phyloP scores from a whole-genome alignment of 2,113 vertebrate species.

The Setophaga kirtlandii region DNA sequence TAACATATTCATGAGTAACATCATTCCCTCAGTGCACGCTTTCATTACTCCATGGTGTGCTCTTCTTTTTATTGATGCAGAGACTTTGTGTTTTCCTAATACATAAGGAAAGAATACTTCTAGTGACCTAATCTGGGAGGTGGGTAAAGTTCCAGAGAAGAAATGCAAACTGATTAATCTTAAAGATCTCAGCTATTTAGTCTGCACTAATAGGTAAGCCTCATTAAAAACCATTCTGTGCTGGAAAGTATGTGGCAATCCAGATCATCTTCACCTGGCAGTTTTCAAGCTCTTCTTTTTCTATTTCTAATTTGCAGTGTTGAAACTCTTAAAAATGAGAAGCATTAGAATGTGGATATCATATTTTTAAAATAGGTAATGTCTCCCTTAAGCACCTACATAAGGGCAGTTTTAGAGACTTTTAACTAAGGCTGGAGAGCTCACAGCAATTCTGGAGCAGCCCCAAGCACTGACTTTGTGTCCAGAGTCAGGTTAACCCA shows the following conservation, averaged over 20 bases:
- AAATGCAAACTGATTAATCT: background rate
- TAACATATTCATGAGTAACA: conserved; percentile 43
- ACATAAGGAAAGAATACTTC: background rate
- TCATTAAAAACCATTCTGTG: background rate
- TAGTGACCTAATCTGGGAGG: background rate
- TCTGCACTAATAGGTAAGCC: background rate
- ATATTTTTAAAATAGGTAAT: background rate
- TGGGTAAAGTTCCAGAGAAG: background rate
- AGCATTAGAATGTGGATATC: background rate
- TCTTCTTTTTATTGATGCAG: background rate
- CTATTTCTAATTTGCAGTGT: background rate
- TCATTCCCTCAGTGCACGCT: background rate
- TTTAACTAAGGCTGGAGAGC: background rate
- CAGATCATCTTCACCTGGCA: background rate
- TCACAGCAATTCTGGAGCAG: background rate
- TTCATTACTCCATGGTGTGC: background rate
- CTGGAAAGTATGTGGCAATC: background rate
- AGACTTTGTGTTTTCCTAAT: background rate
- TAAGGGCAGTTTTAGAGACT: background rate
- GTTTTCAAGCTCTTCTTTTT: background rate
- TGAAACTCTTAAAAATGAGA: background rate
- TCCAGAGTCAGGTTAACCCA: background rate
- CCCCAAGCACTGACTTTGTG: background rate
- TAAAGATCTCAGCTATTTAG: background rate
- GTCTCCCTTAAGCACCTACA: background rate